A percentile compares a stretch with the other conserved stretches of the same genome.
Evolutionary conservation across 37 sponge, comb jelly and placozoan species (phyloP).

Genomic region (Agelas oroides): DNA sequence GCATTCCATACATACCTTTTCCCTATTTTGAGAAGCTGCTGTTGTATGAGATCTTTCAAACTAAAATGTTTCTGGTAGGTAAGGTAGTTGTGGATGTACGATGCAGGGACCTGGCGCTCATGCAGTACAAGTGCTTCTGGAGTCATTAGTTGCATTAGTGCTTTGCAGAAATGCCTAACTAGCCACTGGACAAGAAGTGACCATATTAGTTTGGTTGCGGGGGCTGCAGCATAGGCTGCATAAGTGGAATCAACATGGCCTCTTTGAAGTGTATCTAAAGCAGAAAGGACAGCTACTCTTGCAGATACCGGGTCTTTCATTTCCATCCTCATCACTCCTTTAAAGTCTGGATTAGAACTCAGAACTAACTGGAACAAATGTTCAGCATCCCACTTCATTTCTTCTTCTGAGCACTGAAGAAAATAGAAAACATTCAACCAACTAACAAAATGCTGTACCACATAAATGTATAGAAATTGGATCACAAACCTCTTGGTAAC

Average conservation of each 20-base stretch:
- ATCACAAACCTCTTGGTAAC: neutral
- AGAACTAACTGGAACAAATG: neutral
- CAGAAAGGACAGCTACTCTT: too few species aligned
- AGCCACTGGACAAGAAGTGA: constrained; percentile 44
- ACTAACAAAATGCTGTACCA: too few species aligned
- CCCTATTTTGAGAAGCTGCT: neutral
- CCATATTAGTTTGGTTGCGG: neutral
- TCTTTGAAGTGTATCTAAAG: too few species aligned
- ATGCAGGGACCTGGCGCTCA: constrained; percentile 15
- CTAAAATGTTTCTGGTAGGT: constrained; percentile 73
- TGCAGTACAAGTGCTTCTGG: constrained; percentile 54
- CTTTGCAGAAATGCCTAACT: constrained; percentile 21
- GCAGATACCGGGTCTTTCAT: too few species aligned
- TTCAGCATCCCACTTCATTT: constrained; percentile 7
- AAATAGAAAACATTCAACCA: neutral
- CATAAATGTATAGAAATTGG: neutral
- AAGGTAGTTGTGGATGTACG: constrained; percentile 57
- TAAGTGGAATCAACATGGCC: too few species aligned
- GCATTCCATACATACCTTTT: too few species aligned
- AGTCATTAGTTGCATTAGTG: constrained; percentile 60
- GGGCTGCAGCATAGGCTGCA: too few species aligned
- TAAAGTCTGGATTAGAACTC: neutral
- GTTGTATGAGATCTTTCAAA: constrained; percentile 52
- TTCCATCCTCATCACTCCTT: neutral
- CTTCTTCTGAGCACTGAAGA: neutral